Percentiles rank a stretch among this genome's conserved stretches.
Evolutionary conservation across 2,113 vertebrate species (phyloP).

Genomic region (Eclectus roratus): DNA sequence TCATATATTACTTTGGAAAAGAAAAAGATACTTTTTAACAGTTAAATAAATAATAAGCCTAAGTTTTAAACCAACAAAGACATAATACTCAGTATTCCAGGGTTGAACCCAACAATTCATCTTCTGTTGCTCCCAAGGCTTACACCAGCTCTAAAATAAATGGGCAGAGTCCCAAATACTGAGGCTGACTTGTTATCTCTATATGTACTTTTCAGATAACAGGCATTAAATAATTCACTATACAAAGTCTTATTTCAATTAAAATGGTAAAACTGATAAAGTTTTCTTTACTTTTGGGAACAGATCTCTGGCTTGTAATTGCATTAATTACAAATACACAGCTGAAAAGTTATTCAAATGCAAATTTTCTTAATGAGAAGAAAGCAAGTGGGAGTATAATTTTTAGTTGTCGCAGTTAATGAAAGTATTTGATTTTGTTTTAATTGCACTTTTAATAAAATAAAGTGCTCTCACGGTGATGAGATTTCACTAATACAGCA

Average conservation of each 20-base stretch:
- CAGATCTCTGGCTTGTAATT: constrained; percentile 65
- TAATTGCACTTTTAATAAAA: constrained; percentile 75
- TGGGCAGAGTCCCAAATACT: constrained; percentile 4
- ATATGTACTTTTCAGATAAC: constrained; percentile 54
- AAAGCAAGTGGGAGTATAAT: constrained; percentile 51
- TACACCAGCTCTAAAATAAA: constrained; percentile 34
- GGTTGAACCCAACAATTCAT: not conserved
- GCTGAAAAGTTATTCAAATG: constrained; percentile 68
- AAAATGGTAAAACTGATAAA: constrained; percentile 66
- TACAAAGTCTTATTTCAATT: constrained; percentile 65
- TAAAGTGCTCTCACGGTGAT: constrained; percentile 59
- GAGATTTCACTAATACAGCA: constrained; percentile 54
- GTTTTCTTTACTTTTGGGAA: constrained; percentile 54
- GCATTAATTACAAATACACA: constrained; percentile 66
- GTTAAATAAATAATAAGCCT: not conserved
- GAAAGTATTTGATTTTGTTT: constrained; percentile 68
- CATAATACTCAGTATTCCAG: constrained; percentile 16
- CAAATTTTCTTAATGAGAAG: constrained; percentile 66
- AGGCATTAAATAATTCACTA: constrained; percentile 63
- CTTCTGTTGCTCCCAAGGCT: constrained; percentile 7
- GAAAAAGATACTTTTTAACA: not conserved
- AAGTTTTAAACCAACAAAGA: not conserved
- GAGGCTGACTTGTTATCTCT: constrained; percentile 51
- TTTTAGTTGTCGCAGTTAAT: constrained; percentile 65
- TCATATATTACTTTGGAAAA: not conserved